These are phyloP conservation scores for Suricata suricatta DNA, from an alignment of 2,113 vertebrate species.

Conservation along the genomic window DNA sequence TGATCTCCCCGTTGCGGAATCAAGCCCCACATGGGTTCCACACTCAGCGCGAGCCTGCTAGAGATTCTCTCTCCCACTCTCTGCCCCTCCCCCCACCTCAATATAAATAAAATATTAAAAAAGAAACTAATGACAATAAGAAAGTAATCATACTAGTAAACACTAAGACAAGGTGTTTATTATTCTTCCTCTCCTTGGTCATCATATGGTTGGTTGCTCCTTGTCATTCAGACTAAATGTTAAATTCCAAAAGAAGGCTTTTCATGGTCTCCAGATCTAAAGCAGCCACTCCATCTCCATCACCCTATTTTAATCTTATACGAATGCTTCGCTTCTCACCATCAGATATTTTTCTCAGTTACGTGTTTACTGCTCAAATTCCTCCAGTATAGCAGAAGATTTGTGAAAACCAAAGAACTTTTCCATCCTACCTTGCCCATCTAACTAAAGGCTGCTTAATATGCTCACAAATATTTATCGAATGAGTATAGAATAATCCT, in stretches of 20 bases:
- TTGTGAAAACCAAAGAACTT: background rate
- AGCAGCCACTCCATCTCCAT: background rate
- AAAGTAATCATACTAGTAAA: slow-evolving; percentile 17
- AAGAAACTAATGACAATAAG: background rate
- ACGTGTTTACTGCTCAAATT: background rate
- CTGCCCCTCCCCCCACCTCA: too few species aligned
- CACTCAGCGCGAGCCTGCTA: too few species aligned
- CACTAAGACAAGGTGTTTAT: background rate
- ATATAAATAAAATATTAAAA: too few species aligned
- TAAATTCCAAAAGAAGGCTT: background rate
- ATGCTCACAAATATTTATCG: background rate
- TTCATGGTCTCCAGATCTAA: background rate
- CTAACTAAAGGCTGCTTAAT: background rate
- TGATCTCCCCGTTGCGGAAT: too few species aligned
- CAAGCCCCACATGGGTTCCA: too few species aligned
- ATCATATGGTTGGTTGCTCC: background rate
- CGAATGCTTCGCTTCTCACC: background rate
- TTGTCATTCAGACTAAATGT: slow-evolving; percentile 1
- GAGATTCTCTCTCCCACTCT: too few species aligned
- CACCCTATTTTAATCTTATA: background rate
- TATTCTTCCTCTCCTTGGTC: background rate
- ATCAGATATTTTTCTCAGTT: slow-evolving; percentile 6
- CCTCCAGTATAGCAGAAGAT: background rate
- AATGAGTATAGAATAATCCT: background rate
- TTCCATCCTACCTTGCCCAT: background rate